phyloP scores from a whole-genome alignment of 2,113 vertebrate genomes.

The Erinaceus europaeus region DNA sequence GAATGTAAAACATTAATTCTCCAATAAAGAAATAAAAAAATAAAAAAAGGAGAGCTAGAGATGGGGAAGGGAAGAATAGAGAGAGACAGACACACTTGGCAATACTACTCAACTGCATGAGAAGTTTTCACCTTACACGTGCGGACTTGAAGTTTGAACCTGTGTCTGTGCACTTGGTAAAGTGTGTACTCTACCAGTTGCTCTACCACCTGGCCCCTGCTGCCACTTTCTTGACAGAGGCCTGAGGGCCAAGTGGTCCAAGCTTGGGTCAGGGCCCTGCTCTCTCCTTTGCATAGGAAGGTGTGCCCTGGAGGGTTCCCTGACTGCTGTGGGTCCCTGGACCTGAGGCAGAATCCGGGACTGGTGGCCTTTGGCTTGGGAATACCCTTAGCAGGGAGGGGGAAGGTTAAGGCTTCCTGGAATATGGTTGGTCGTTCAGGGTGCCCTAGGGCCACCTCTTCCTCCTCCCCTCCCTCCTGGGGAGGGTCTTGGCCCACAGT shows the following conservation, averaged over 20 bases:
- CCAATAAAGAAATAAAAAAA: no score
- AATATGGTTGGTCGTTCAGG: neutral
- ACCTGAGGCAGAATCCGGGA: neutral
- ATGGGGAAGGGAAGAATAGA: no score
- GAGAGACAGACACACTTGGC: no score
- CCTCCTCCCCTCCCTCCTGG: neutral
- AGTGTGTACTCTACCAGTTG: no score
- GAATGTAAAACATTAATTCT: no score
- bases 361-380: neutral
- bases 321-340: neutral
- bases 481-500: neutral
- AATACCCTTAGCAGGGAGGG: neutral
- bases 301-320: neutral
- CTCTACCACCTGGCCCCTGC: no score
- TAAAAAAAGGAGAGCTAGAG: no score
- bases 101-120: no score
- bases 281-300: neutral
- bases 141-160: no score
- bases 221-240: neutral
- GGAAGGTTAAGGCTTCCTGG: neutral
- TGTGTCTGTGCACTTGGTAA: no score
- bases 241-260: neutral
- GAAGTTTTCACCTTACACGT: no score
- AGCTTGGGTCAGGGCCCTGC: neutral
- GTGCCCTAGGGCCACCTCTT: neutral